Conservation (phyloP, 2,113 vertebrate species). For the Penelope pileata region DNA sequence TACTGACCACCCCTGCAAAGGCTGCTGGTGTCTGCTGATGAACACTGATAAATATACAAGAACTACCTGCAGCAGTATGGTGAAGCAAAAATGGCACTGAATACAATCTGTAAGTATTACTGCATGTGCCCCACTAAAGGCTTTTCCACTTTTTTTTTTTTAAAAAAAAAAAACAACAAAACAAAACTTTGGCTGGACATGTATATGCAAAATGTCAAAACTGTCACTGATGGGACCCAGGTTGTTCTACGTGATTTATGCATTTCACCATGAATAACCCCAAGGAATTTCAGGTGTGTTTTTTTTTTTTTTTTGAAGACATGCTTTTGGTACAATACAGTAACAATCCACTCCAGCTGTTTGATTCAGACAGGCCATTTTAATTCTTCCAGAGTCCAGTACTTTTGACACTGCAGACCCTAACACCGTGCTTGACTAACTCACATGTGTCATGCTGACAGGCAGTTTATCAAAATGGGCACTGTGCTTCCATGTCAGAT, state of each 20-base stretch:
- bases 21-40: neutral
- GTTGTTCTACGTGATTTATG: neutral
- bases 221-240: neutral
- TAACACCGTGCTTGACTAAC: neutral
- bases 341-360: neutral
- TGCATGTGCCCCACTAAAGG: neutral
- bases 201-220: neutral
- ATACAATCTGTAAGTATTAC: neutral
- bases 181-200: neutral
- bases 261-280: neutral
- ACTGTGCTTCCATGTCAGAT: neutral
- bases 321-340: neutral
- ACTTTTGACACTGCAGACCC: neutral
- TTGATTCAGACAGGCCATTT: neutral
- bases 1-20: neutral
- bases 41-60: neutral
- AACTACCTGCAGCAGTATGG: neutral
- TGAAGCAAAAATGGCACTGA: neutral
- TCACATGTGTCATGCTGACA: neutral
- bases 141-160: neutral
- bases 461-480: neutral
- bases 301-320: neutral
- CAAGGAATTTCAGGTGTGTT: neutral
- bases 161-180: too few species aligned
- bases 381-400: neutral